A percentile compares a stretch with the other conserved stretches of the same genome.
phyloP scores from a whole-genome alignment of 2,888 invertebrate species.

The Apocheima hispidaria region DNA sequence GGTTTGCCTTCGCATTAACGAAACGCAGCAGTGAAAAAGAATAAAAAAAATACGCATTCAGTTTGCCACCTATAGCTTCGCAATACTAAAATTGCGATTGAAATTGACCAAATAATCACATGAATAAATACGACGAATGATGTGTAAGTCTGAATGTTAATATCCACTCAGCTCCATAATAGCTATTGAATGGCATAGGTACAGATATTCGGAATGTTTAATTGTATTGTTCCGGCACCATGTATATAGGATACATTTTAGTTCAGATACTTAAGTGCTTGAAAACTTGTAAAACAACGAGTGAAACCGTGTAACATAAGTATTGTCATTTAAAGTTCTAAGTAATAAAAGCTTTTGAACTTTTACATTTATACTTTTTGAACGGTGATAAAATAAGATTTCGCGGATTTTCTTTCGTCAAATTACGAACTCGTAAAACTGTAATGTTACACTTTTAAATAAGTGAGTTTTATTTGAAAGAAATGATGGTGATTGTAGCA shows the following conservation, averaged over 20 bases:
- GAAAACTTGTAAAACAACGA: neutral
- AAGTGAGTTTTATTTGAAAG: conserved; percentile 4
- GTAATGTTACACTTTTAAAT: conserved; percentile 16
- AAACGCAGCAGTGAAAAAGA: conserved; percentile 24
- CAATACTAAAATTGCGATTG: conserved; percentile 15
- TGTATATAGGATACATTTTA: neutral
- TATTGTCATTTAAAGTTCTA: conserved; percentile 1
- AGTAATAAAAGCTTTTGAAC: conserved; percentile 23
- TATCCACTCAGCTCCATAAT: neutral
- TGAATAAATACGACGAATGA: too few species aligned
- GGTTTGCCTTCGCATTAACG: conserved; percentile 31
- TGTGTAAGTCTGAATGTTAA: neutral
- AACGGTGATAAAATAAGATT: conserved; percentile 24
- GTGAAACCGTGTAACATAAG: neutral
- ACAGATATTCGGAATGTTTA: too few species aligned
- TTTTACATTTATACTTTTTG: conserved; percentile 20
- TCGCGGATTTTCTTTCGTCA: conserved; percentile 24
- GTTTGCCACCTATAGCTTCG: conserved; percentile 26
- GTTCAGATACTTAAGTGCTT: neutral
- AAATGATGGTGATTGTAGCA: conserved; percentile 2
- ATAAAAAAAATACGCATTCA: conserved; percentile 19
- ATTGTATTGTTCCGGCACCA: too few species aligned
- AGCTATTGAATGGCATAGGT: too few species aligned
- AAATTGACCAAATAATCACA: conserved; percentile 12
- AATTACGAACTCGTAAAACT: conserved; percentile 23